Conservation (phyloP, 2,797 vertebrate genomes). For the Siniperca obscura region DNA sequence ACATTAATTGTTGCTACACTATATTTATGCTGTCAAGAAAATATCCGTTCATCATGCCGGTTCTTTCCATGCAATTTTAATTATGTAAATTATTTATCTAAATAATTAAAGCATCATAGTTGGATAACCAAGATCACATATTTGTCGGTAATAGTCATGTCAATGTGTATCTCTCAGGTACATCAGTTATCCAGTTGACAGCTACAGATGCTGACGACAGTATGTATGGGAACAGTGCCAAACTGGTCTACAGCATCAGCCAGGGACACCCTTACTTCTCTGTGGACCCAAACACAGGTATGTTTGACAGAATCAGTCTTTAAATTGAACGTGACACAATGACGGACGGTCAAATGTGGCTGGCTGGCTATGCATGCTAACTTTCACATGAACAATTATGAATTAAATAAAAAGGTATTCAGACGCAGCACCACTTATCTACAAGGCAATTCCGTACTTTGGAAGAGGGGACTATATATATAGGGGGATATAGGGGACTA, state of each 20-base stretch:
- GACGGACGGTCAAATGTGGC: too few relatives aligned
- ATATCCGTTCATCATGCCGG: background rate
- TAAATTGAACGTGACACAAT: background rate
- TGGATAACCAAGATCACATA: background rate
- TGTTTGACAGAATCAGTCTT: background rate
- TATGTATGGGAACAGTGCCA: conserved; percentile 94
- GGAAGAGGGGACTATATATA: too few relatives aligned
- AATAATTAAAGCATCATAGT: background rate
- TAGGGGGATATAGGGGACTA: too few relatives aligned
- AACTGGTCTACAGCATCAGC: conserved; percentile 94
- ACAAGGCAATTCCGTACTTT: too few relatives aligned
- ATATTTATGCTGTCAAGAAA: rapidly evolving
- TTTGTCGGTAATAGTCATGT: background rate
- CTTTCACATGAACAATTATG: too few relatives aligned
- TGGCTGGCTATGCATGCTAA: too few relatives aligned
- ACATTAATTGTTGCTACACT: background rate
- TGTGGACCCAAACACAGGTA: conserved; percentile 95
- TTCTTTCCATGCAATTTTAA: background rate
- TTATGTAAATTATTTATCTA: background rate
- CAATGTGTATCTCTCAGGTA: conserved; percentile 83
- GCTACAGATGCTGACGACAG: conserved; percentile 96
- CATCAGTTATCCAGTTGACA: conserved; percentile 95
- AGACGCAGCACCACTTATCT: too few relatives aligned
- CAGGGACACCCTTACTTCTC: conserved; percentile 97
- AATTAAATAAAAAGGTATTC: too few relatives aligned